phyloP scores from a whole-genome alignment of 2,113 vertebrate genomes.

The Albula goreensis region DNA sequence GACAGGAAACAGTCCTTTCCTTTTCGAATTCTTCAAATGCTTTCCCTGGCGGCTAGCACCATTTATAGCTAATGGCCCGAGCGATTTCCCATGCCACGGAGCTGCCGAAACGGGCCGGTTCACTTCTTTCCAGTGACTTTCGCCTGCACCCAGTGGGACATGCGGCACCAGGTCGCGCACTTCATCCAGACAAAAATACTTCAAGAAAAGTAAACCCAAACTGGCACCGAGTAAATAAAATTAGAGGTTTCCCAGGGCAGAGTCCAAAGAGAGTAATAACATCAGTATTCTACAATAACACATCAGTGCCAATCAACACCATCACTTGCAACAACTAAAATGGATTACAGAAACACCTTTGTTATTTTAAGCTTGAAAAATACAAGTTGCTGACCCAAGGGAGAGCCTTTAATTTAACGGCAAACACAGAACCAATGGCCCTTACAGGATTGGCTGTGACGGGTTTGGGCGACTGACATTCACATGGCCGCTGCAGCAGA shows the following conservation, averaged over 20 bases:
- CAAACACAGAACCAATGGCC: not conserved
- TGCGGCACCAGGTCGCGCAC: not conserved
- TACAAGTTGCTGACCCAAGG: not conserved
- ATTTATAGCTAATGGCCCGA: slow-evolving; percentile 59
- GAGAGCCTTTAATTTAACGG: not conserved
- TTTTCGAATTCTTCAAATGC: slow-evolving; percentile 62
- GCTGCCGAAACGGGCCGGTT: not conserved
- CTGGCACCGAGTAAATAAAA: not conserved
- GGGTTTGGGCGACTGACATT: no score
- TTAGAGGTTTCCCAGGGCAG: slow-evolving; percentile 11
- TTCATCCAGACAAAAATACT: not conserved
- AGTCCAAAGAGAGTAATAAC: not conserved
- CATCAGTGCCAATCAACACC: not conserved
- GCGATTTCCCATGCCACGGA: slow-evolving; percentile 51
- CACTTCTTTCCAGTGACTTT: not conserved
- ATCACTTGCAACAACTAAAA: not conserved
- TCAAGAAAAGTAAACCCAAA: not conserved
- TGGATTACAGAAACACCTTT: not conserved
- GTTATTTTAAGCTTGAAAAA: not conserved
- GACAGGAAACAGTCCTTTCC: slow-evolving; percentile 60
- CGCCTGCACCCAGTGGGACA: not conserved
- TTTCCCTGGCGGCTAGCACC: slow-evolving; percentile 48
- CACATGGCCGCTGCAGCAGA: no score
- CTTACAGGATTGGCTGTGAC: not conserved
- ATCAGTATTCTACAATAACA: not conserved